phyloP scores from a whole-genome alignment of 2,113 vertebrate species.

The Sapajus apella region DNA sequence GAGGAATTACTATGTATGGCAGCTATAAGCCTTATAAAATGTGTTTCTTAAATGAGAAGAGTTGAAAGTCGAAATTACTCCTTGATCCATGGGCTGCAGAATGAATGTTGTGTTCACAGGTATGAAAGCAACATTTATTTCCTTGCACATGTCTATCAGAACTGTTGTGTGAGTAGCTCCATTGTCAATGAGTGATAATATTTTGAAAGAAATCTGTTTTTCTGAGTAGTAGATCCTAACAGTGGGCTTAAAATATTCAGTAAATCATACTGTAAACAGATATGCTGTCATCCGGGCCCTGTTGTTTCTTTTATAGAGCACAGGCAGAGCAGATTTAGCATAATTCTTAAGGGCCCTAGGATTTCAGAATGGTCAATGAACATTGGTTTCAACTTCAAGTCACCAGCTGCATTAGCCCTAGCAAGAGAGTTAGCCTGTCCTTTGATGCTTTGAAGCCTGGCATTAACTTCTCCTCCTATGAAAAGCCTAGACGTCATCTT shows the following conservation, averaged over 20 bases:
- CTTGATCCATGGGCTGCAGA: neutral
- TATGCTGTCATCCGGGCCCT: neutral
- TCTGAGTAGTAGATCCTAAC: neutral
- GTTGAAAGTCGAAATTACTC: neutral
- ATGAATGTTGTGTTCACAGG: neutral
- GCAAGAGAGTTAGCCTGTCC: neutral
- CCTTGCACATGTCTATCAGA: neutral
- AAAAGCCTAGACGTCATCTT: neutral
- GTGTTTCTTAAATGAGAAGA: neutral
- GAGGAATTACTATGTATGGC: neutral
- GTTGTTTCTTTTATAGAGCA: neutral
- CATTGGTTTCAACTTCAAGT: neutral
- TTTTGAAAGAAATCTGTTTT: neutral
- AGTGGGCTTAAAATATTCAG: neutral
- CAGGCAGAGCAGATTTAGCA: neutral
- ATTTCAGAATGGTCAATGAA: neutral
- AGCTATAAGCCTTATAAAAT: neutral
- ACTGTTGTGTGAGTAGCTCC: neutral
- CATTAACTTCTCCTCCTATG: neutral
- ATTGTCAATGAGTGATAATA: neutral
- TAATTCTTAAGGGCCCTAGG: neutral
- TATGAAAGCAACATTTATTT: neutral
- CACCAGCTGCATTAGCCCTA: neutral
- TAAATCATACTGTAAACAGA: neutral
- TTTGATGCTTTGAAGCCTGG: neutral